Percentiles rank a stretch among this genome's conserved stretches.
Conservation (phyloP, 2,888 invertebrate genomes). For the Dynastes hyllus region DNA sequence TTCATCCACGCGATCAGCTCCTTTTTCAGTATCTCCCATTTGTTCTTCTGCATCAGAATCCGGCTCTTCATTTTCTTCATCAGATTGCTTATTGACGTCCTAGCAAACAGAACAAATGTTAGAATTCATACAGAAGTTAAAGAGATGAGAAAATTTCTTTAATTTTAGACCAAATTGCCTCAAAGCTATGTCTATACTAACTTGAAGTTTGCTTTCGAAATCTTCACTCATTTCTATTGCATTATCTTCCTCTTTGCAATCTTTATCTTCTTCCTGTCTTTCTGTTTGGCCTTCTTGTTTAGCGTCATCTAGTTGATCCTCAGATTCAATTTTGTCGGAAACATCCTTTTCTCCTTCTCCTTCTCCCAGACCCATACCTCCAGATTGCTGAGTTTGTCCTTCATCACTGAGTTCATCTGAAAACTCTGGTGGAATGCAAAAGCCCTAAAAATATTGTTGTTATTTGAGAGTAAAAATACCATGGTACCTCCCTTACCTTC, state of each 20-base stretch:
- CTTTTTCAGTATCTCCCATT: slow-evolving; percentile 95
- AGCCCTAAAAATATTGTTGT: slow-evolving; percentile 76
- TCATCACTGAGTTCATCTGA: slow-evolving; percentile 81
- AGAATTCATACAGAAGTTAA: not conserved
- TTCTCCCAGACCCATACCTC: slow-evolving; percentile 93
- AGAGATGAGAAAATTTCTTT: too few species aligned
- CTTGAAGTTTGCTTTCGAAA: slow-evolving; percentile 89
- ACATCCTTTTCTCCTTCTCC: slow-evolving; percentile 96
- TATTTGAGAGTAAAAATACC: not conserved
- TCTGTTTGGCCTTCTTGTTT: slow-evolving; percentile 86
- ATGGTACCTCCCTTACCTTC: slow-evolving; percentile 72
- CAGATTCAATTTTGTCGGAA: slow-evolving; percentile 90
- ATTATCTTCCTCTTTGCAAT: slow-evolving; percentile 91
- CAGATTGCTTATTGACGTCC: slow-evolving; percentile 79
- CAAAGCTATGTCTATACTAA: not conserved
- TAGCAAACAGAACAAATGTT: slow-evolving; percentile 53
- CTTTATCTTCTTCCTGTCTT: slow-evolving; percentile 77
- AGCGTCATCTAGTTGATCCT: slow-evolving; percentile 95
- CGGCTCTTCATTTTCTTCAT: slow-evolving; percentile 76
- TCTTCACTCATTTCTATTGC: slow-evolving; percentile 98
- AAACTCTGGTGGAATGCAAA: slow-evolving; percentile 92
- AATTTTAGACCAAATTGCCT: too few species aligned
- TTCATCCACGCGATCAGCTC: slow-evolving; percentile 86
- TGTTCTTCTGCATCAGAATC: slow-evolving; percentile 93
- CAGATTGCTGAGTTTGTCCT: slow-evolving; percentile 72